A percentile compares a stretch with the other conserved stretches of the same genome.
phyloP scores from a whole-genome alignment of 2,888 invertebrate species.

The Metellina segmentata region DNA sequence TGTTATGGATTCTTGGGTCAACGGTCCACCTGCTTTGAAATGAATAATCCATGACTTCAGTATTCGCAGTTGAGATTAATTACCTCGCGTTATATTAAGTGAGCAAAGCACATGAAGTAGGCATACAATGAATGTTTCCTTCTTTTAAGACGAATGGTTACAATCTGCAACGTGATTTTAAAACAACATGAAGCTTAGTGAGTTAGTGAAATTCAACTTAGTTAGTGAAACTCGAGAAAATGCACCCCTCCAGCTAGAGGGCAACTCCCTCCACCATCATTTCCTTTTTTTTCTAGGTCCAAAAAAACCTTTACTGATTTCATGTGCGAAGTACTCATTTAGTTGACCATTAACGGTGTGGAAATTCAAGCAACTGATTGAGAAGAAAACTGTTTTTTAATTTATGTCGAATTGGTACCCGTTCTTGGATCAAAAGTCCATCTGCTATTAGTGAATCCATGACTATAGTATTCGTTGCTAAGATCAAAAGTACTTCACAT shows the following conservation, averaged over 20 bases:
- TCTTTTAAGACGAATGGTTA: background rate
- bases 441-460: too few species aligned
- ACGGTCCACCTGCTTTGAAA: background rate
- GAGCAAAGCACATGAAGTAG: background rate
- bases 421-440: background rate
- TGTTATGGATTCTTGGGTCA: background rate
- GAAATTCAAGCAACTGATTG: background rate
- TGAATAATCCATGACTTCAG: background rate
- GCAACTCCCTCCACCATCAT: background rate
- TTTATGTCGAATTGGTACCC: too few species aligned
- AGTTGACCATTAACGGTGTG: background rate
- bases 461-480: background rate
- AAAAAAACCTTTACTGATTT: conserved; percentile 7
- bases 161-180: conserved; percentile 54
- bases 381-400: too few species aligned
- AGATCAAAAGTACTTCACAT: background rate
- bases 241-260: conserved; percentile 19
- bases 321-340: background rate
- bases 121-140: background rate
- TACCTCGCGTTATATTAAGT: background rate
- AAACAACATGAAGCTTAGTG: conserved; percentile 3
- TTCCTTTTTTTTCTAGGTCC: conserved; percentile 18
- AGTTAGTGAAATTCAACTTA: conserved; percentile 21
- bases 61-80: background rate
- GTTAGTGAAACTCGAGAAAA: conserved; percentile 13